Evolutionary conservation across 2,113 vertebrate genomes (phyloP).

Genomic region (Archilochus colubris): DNA sequence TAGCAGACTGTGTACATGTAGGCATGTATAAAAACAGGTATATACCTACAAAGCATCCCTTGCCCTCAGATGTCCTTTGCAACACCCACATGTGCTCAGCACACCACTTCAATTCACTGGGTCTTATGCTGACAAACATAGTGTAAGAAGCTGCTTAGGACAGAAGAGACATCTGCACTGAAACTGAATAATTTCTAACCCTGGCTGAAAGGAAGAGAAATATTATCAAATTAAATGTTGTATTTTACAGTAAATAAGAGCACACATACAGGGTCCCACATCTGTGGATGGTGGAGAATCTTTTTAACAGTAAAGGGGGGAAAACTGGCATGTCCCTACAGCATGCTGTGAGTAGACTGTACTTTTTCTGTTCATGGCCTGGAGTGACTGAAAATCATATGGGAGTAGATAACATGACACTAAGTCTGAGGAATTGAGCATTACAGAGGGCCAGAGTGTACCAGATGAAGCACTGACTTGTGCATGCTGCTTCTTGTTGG

Average conservation of each 20-base stretch:
- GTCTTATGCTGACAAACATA: neutral
- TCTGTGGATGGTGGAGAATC: neutral
- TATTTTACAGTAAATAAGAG: neutral
- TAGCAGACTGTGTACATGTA: neutral
- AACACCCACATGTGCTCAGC: neutral
- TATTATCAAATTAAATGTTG: neutral
- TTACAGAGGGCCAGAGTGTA: neutral
- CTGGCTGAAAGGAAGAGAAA: neutral
- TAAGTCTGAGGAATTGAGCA: neutral
- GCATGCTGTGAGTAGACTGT: accelerated
- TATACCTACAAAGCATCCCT: neutral
- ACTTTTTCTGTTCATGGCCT: neutral
- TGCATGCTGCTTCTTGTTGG: accelerated
- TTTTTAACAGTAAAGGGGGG: neutral
- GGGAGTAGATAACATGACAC: neutral
- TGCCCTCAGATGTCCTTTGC: neutral
- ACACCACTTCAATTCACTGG: neutral
- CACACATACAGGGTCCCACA: neutral
- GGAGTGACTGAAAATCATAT: neutral
- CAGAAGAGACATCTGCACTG: neutral
- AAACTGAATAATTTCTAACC: neutral
- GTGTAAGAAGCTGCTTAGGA: neutral
- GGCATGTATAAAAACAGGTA: neutral
- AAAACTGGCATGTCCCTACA: neutral
- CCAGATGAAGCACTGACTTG: neutral